phyloP scores from a whole-genome alignment of 2,888 invertebrate genomes.

The Frankliniella fusca region DNA sequence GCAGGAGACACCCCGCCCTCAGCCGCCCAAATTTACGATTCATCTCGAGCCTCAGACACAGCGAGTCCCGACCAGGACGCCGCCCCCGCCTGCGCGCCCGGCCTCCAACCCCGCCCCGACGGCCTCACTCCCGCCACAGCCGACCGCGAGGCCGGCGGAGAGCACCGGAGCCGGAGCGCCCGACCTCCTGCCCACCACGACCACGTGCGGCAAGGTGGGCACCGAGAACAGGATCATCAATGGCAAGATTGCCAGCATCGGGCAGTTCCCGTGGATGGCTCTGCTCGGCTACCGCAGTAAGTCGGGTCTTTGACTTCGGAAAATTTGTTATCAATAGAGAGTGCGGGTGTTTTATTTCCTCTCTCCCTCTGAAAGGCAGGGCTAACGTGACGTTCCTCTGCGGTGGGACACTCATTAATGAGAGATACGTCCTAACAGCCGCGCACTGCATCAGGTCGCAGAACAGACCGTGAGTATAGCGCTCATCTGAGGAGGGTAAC shows the following conservation, averaged over 20 bases:
- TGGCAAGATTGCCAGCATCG: constrained; percentile 35
- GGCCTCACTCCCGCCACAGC: not conserved
- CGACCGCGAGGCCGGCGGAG: not conserved
- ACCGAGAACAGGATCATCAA: constrained; percentile 33
- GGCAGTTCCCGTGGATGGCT: constrained; percentile 39
- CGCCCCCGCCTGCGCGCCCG: not conserved
- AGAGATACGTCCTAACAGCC: constrained; percentile 35
- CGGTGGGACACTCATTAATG: constrained; percentile 36
- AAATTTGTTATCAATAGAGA: not conserved
- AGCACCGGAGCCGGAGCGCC: not conserved
- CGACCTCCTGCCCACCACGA: not conserved
- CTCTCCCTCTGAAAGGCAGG: not conserved
- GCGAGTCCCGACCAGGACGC: not conserved
- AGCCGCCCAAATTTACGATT: not conserved
- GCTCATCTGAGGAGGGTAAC: not conserved
- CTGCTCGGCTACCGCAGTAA: constrained; percentile 36
- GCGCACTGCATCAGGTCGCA: constrained; percentile 35
- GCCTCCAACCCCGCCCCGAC: not conserved
- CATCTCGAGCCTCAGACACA: not conserved
- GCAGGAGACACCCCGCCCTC: not conserved
- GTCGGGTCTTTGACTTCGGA: not conserved
- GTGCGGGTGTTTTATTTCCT: not conserved
- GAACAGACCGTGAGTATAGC: constrained; percentile 27
- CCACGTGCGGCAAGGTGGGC: constrained; percentile 33
- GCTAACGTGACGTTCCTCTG: constrained; percentile 33